Conservation (phyloP, 2,797 vertebrate genomes). For the Xerus rutilus region DNA sequence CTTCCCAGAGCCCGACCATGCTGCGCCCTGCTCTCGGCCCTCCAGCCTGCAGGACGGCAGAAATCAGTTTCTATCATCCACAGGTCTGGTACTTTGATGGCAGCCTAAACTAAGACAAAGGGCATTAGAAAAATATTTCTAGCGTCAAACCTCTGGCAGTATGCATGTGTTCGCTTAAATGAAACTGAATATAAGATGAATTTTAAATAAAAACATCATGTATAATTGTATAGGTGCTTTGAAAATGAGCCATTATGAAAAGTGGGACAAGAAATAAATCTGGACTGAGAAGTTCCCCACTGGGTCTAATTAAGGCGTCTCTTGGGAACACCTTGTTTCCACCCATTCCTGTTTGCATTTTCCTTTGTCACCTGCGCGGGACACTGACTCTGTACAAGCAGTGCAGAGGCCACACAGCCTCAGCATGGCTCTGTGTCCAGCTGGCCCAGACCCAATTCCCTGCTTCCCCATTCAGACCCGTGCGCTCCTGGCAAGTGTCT, state of each 20-base stretch:
- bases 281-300: not conserved
- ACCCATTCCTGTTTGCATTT: not conserved
- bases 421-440: too few species aligned
- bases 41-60: not conserved
- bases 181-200: not conserved
- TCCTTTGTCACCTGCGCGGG: accelerated
- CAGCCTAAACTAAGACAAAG: not conserved
- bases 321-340: too few species aligned
- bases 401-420: accelerated
- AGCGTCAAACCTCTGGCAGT: not conserved
- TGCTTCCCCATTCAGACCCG: accelerated
- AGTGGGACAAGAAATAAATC: not conserved
- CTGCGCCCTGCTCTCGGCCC: too few species aligned
- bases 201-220: not conserved
- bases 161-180: not conserved
- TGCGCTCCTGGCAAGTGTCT: accelerated
- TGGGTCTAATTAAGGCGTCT: not conserved
- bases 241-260: not conserved
- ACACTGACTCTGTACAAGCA: too few species aligned
- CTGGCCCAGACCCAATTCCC: accelerated
- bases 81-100: not conserved
- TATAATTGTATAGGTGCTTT: not conserved
- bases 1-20: not conserved
- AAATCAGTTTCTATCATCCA: not conserved
- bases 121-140: not conserved